Base-by-base conservation (phyloP, 2,888 invertebrate species). In the Melanargia galathea region DNA sequence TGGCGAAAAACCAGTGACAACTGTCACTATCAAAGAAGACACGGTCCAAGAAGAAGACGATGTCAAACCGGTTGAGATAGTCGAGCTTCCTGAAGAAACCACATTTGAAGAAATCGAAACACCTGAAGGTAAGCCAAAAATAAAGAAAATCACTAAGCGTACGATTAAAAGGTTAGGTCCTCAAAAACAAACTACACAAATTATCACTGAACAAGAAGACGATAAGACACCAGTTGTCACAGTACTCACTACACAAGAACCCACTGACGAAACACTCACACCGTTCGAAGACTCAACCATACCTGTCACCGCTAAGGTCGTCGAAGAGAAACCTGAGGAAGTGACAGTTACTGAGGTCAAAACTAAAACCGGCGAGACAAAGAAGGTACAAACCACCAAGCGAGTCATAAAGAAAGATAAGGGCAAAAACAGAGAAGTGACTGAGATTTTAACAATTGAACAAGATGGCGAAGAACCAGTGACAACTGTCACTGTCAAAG, bases 301-400 rank as follows among this genome's bases (percentile, higher is more conserved):
- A 62, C 63, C 62, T 5, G 66, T 74, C 65, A 77, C 66, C 49
- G 77, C 75, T 48, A 60, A 78, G 61, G 76, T 86, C 0, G 38
- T 75, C 1, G 70, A 73, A 55, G 73, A 77, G 54, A 6, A 35
- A 51, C 73, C 70, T 11, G 71, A 73, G 56, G 61, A 62, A 0
- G 78, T 85, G 0, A 79, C 82, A 30, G 71, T 86, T 26, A 59
- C 52, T 24, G 85, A 88, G 71, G 82, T 87, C 8, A 76, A 78
- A 10, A 84, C 87, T 1, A 71, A 80, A 62, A 73, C 78, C 64
- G 84, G 82, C 2, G 81, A 81, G 56, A 68, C 78, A 2, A 79
- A 79, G 40, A 79, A 77, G 66, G 81, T 82, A 1, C 75, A 73
- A 60, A 75, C 72, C 0, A 72, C 82, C 0, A 83, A 82, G 0